phyloP scores from a whole-genome alignment of 2,113 vertebrate species.

The Xiphophorus couchianus region DNA sequence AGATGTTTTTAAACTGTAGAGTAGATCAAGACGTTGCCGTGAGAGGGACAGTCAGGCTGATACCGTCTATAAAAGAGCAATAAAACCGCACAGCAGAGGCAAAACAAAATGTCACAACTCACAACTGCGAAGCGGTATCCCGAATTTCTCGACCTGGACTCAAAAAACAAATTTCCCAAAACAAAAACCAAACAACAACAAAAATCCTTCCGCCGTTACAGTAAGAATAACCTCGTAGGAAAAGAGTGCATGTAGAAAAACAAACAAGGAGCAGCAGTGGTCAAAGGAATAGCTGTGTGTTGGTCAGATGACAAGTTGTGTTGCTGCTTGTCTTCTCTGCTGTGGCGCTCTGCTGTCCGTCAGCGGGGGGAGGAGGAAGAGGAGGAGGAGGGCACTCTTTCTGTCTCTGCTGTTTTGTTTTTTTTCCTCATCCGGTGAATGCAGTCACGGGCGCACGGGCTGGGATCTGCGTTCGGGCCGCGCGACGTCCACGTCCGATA shows the following conservation, averaged over 20 bases:
- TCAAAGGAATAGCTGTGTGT: constrained; percentile 54
- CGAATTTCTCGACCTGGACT: constrained; percentile 14
- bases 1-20: constrained; percentile 17
- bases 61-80: constrained; percentile 46
- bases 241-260: constrained; percentile 11
- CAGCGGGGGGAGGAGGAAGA: constrained; percentile 22
- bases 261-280: constrained; percentile 23
- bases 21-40: constrained; percentile 29
- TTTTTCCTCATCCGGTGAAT: constrained; percentile 63
- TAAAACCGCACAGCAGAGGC: constrained; percentile 9
- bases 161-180: not conserved
- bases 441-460: constrained; percentile 75
- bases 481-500: constrained; percentile 56
- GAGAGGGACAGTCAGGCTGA: constrained; percentile 53
- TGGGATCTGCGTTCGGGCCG: constrained; percentile 68
- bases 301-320: constrained; percentile 77
- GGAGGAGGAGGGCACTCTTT: constrained; percentile 50
- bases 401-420: constrained; percentile 64
- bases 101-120: constrained; percentile 27
- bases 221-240: constrained; percentile 21
- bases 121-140: constrained; percentile 40
- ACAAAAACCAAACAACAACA: not conserved
- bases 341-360: constrained; percentile 53
- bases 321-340: constrained; percentile 69
- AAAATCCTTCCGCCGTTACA: constrained; percentile 21